Base-by-base conservation (phyloP, 92 coral and sea anemone genomes). In the Porites lobata region DNA sequence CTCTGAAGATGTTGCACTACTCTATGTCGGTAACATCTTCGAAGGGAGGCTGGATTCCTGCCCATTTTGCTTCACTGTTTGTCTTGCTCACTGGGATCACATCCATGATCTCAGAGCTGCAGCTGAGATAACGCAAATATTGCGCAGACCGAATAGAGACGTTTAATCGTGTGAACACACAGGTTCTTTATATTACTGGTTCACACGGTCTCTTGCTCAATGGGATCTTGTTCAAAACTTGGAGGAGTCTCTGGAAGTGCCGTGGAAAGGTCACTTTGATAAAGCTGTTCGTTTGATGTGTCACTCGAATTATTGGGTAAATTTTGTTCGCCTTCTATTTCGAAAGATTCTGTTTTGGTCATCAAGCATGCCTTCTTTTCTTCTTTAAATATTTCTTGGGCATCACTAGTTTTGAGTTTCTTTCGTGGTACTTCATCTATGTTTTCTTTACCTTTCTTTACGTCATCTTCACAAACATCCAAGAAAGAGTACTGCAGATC, bases 401-500 rank as follows among this genome's bases (percentile, higher is more conserved):
- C 72, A 17, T 17, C n/a, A 15, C 87, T 47, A 2, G 24, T 84
- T 62, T 75, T 84, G 0, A 73, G 21, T 74, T 74, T 84, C 54
- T 84, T 84, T 21, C 1, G 50, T 24, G 87, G 80, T 59, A 21
- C 73, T 73, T 74, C 65, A 0, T 15, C 73, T 26, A 29, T 57
- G 2, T 11, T n/a, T 52, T 32, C 47, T 5, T 24, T 13, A 9
- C 24, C 74, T 15, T 8, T 63, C 50, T 61, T 65, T 18, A 19
- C 22, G 26, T 63, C 74, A 2, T 74, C 81, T 13, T 15, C 24
- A 18, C 50, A 22, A 20, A 56, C 80, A 43, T 79, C 86, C 52
- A 87, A 57, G 86, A 87, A 87, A 12, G 83, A 69, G 80, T 87
- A 79, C 9, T 87, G 90, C 3, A 87, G 58, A 79, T 87, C 90